Percentiles rank a stretch among this genome's conserved stretches.
These are phyloP conservation scores for Vespertilio murinus DNA, from an alignment of 2,797 vertebrate species.

Conservation along the genomic window DNA sequence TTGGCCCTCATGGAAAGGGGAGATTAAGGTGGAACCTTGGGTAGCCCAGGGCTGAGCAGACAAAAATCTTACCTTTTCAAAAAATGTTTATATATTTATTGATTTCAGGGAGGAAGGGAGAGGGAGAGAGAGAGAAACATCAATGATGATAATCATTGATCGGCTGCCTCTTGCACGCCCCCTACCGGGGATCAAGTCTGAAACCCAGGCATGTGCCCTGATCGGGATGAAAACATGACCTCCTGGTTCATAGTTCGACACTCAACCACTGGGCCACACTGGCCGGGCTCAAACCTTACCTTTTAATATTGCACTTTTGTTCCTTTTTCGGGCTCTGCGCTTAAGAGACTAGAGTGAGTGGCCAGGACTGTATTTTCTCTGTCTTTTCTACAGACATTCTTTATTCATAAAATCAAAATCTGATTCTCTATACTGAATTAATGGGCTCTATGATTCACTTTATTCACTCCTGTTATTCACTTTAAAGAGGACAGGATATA, in stretches of 20 bases:
- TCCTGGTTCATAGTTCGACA: no score
- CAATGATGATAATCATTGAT: no score
- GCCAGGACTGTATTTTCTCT: not conserved
- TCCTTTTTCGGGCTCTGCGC: not conserved
- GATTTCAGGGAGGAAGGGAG: no score
- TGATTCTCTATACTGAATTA: not conserved
- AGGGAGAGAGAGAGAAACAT: no score
- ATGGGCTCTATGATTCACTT: not conserved
- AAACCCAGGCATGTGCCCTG: no score
- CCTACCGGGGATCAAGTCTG: no score
- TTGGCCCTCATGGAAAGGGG: not conserved
- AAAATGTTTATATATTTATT: no score
- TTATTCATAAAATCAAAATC: not conserved
- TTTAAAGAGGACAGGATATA: not conserved
- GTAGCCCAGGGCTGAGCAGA: not conserved
- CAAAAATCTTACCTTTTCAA: no score
- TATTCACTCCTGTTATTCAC: not conserved
- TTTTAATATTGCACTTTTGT: not conserved
- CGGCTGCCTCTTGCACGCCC: no score
- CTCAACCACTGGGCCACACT: no score
- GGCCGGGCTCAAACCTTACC: not conserved
- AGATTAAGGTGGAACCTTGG: not conserved
- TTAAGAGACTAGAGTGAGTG: not conserved
- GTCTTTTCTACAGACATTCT: not conserved
- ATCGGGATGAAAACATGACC: no score